Percentiles rank a stretch among this genome's conserved stretches.
Conservation (phyloP, 2,113 vertebrate genomes). For the Laterallus jamaicensis region DNA sequence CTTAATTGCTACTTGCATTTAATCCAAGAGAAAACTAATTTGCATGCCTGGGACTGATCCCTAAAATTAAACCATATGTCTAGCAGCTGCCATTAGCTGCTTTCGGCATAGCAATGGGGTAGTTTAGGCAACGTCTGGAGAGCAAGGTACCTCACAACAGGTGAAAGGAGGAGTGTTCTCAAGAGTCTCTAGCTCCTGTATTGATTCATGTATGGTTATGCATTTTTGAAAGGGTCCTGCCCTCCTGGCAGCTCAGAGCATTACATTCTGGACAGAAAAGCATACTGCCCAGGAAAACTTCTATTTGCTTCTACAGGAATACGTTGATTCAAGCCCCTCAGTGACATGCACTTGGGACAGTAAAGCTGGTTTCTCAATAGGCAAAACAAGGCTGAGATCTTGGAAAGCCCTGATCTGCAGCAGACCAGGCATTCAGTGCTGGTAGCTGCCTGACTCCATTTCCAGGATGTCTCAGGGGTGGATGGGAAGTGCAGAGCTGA, state of each 20-base stretch:
- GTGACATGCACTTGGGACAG: background rate
- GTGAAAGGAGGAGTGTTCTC: background rate
- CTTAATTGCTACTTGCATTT: background rate
- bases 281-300: background rate
- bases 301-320: background rate
- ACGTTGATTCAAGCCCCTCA: background rate
- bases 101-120: background rate
- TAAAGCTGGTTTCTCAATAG: background rate
- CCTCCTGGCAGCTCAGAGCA: background rate
- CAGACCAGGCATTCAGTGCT: background rate
- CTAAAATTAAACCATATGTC: slow-evolving; percentile 11
- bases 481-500: background rate
- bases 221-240: background rate
- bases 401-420: background rate
- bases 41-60: background rate
- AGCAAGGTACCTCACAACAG: background rate
- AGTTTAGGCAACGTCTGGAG: background rate
- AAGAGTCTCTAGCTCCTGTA: background rate
- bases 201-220: background rate
- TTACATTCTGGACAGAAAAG: background rate
- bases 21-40: background rate
- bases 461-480: background rate
- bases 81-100: background rate
- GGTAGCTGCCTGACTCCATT: background rate
- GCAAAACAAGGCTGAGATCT: background rate